Percentiles rank a stretch among this genome's conserved stretches.
phyloP scores from a whole-genome alignment of 1,140 invertebrate species.

The Galleria mellonella region DNA sequence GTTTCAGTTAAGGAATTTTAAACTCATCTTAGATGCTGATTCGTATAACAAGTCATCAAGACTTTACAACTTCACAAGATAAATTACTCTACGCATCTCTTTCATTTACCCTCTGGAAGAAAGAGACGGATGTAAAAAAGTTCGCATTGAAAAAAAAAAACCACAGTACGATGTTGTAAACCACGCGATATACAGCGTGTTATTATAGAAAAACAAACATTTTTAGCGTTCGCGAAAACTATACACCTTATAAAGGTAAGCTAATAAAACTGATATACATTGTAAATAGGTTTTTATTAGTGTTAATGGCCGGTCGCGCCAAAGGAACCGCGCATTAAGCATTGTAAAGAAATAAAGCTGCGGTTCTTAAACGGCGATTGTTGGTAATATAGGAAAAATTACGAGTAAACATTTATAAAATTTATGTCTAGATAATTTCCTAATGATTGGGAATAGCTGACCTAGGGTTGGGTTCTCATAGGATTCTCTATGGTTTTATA shows the following conservation, averaged over 20 bases:
- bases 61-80: too few species aligned
- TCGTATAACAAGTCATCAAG: too few species aligned
- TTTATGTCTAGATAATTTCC: not conserved
- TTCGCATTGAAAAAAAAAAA: too few species aligned
- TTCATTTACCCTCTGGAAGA: too few species aligned
- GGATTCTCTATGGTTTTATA: too few species aligned
- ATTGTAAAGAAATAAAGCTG: conserved; percentile 29
- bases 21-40: too few species aligned
- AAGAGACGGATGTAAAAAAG: too few species aligned
- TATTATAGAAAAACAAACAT: conserved; percentile 4
- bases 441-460: too few species aligned
- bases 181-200: not conserved
- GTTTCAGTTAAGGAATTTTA: too few species aligned
- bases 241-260: conserved; percentile 1
- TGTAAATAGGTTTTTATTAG: conserved; percentile 34
- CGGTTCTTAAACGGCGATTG: not conserved
- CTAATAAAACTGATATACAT: conserved; percentile 24
- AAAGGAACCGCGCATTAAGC: conserved; percentile 34
- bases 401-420: not conserved
- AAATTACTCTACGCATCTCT: not conserved
- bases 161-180: not conserved
- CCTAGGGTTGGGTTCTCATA: too few species aligned
- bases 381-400: conserved; percentile 6
- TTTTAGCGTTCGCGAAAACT: conserved; percentile 1
- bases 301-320: conserved; percentile 21